These are phyloP conservation scores for Lagodon rhomboides DNA, from an alignment of 2,797 vertebrate species.

Conservation along the genomic window DNA sequence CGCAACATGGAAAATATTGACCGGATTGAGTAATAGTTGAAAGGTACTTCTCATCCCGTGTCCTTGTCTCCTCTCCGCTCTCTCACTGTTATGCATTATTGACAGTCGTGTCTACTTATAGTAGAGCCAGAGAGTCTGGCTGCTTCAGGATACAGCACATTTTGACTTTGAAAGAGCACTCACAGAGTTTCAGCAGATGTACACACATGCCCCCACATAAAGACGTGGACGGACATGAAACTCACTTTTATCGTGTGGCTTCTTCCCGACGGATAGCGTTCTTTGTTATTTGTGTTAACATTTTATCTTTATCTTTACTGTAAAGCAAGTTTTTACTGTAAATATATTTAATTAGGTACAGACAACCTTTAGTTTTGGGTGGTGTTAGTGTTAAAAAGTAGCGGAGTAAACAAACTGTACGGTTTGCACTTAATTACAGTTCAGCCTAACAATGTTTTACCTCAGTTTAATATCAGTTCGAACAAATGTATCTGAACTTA, in stretches of 20 bases:
- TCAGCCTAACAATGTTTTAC: background rate
- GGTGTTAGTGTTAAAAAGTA: background rate
- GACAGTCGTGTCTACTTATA: conserved; percentile 30
- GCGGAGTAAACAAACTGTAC: background rate
- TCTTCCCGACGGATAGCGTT: too few relatives aligned
- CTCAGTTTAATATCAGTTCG: background rate
- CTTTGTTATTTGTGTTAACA: too few relatives aligned
- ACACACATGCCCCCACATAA: background rate
- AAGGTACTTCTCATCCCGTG: conserved; percentile 1
- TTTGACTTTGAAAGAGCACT: conserved; percentile 12
- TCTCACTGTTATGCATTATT: conserved; percentile 54
- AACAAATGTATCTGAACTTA: background rate
- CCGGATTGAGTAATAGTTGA: background rate
- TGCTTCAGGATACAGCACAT: conserved; percentile 24
- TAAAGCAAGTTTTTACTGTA: too few relatives aligned
- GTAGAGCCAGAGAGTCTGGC: conserved; percentile 41
- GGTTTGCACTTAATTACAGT: background rate
- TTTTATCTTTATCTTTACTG: too few relatives aligned
- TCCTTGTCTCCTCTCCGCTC: background rate
- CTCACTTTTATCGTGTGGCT: too few relatives aligned
- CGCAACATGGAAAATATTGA: conserved; percentile 17
- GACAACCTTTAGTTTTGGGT: background rate
- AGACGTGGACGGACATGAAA: too few relatives aligned
- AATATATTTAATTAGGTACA: background rate
- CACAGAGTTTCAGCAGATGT: background rate